Conservation (phyloP, 2,113 vertebrate species). For the Marmota flaviventris region DNA sequence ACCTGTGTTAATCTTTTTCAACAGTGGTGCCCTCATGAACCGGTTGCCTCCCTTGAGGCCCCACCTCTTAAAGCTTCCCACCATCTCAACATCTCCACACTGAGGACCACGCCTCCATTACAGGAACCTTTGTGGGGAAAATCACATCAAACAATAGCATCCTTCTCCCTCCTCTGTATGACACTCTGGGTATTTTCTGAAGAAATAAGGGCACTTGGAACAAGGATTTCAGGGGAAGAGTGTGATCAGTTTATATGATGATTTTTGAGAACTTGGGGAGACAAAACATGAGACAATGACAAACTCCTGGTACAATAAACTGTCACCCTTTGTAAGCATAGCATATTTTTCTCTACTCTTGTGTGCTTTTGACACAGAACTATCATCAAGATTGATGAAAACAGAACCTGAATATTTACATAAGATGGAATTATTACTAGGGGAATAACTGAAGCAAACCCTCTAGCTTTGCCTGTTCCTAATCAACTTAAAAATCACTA, state of each 20-base stretch:
- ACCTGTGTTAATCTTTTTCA: not conserved
- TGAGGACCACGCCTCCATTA: not conserved
- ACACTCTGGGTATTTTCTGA: not conserved
- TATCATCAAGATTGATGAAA: not conserved
- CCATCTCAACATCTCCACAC: not conserved
- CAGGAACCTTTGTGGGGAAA: not conserved
- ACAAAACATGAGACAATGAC: not conserved
- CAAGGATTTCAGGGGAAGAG: not conserved
- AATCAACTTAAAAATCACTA: not conserved
- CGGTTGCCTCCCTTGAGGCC: rapidly evolving
- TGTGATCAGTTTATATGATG: not conserved
- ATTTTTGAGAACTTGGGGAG: not conserved
- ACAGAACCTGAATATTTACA: not conserved
- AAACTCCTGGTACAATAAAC: not conserved
- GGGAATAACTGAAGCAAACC: not conserved
- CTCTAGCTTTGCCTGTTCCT: no score
- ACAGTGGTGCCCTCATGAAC: not conserved
- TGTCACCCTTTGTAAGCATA: not conserved
- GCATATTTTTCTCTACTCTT: not conserved
- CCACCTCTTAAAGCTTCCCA: not conserved
- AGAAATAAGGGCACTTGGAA: not conserved
- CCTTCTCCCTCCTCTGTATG: not conserved
- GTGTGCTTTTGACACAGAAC: not conserved
- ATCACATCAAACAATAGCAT: not conserved
- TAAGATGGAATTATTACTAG: not conserved